Percentiles rank a stretch among this genome's conserved stretches.
Conservation (phyloP, 2,797 vertebrate species). For the Aplochiton taeniatus region DNA sequence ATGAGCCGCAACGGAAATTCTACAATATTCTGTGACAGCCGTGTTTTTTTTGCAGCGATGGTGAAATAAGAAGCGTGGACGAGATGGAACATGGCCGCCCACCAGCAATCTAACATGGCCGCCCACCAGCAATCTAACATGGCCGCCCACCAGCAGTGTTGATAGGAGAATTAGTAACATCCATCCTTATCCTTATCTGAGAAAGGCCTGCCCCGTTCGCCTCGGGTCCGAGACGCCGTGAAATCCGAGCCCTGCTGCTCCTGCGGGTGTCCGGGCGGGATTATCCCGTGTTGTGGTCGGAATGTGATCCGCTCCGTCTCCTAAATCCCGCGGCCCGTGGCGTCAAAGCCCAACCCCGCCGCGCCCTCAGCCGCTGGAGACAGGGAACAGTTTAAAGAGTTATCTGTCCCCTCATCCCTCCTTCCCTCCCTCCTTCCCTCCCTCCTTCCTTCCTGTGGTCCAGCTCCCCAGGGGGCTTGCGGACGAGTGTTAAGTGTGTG, state of each 20-base stretch:
- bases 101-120: too few species aligned
- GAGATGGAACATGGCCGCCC: too few species aligned
- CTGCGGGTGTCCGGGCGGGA: slow-evolving; percentile 33
- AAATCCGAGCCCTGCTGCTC: neutral
- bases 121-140: too few species aligned
- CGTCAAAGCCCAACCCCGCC: slow-evolving; percentile 15
- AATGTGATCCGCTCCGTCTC: slow-evolving; percentile 41
- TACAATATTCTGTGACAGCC: too few species aligned
- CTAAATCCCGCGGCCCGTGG: slow-evolving; percentile 32
- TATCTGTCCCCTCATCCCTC: neutral
- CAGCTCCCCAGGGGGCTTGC: neutral
- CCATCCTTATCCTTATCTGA: too few species aligned
- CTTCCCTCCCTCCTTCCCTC: neutral
- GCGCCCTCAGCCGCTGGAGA: neutral
- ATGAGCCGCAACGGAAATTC: too few species aligned
- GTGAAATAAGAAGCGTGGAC: too few species aligned
- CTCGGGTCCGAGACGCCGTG: too few species aligned
- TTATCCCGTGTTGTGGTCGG: slow-evolving; percentile 35
- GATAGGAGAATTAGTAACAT: too few species aligned
- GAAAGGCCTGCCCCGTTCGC: too few species aligned
- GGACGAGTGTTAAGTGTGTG: neutral
- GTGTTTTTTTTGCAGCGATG: too few species aligned
- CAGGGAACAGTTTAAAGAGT: neutral
- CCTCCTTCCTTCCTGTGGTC: neutral
- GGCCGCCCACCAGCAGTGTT: too few species aligned